A percentile compares a stretch with the other conserved stretches of the same genome.
Evolutionary conservation across 2,113 vertebrate species (phyloP).

Genomic region (Australoheros scitulus): DNA sequence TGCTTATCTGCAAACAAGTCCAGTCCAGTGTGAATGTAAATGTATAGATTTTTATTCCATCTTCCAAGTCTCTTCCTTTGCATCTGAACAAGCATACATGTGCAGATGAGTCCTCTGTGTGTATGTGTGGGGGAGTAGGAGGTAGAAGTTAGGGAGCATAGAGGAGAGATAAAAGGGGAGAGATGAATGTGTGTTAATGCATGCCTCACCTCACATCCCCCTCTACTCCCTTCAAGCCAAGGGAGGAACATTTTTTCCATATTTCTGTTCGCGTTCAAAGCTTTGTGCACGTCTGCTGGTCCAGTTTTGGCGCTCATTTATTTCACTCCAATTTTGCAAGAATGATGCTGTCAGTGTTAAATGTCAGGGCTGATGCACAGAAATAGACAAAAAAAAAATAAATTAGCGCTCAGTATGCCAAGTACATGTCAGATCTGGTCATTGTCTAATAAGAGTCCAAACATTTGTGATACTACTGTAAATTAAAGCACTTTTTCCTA

Average conservation of each 20-base stretch:
- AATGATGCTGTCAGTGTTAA: background rate
- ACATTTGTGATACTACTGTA: background rate
- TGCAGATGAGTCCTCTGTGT: conserved; percentile 28
- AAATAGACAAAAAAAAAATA: background rate
- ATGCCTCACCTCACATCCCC: conserved; percentile 60
- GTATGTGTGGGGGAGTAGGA: conserved; percentile 25
- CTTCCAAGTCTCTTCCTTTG: background rate
- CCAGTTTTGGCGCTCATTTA: conserved; percentile 32
- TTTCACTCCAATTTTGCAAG: background rate
- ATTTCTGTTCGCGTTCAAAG: conserved; percentile 47
- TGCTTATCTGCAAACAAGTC: background rate
- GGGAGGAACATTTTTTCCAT: conserved; percentile 54
- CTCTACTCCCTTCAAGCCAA: conserved; percentile 18
- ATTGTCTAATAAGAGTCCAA: background rate
- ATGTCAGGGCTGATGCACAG: conserved; percentile 5
- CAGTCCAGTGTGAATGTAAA: background rate
- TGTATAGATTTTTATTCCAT: conserved; percentile 26
- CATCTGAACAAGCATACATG: conserved; percentile 24
- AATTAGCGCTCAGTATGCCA: background rate
- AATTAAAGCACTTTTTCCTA: background rate
- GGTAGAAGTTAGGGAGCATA: conserved; percentile 17
- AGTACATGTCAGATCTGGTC: background rate
- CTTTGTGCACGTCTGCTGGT: conserved; percentile 29
- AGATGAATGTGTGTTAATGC: conserved; percentile 67
- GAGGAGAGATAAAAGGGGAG: conserved; percentile 48